Percentiles rank a stretch among this genome's conserved stretches.
Evolutionary conservation across 23 tunicate genomes (phyloP).

Genomic region (Halocynthia aurantium): DNA sequence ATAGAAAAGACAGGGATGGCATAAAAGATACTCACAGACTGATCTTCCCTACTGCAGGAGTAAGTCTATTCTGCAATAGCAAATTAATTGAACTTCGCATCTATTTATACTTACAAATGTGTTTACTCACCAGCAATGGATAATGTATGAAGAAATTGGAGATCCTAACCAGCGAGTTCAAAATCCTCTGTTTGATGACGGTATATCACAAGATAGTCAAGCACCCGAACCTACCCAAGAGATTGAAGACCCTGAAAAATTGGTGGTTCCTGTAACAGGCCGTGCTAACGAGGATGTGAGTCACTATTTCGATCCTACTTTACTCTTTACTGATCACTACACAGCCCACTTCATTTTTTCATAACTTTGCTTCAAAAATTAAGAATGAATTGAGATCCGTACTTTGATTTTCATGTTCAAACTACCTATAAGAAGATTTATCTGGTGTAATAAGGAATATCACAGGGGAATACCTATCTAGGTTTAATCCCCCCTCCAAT

Average conservation of each 20-base stretch:
- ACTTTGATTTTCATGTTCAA: no score
- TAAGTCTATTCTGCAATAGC: constrained; percentile 13
- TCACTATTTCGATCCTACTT: neutral
- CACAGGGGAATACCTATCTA: neutral
- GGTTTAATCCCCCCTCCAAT: neutral
- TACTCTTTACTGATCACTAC: no score
- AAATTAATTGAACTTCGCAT: neutral
- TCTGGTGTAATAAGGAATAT: no score
- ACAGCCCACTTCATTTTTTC: no score
- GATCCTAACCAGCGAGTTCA: constrained; percentile 23
- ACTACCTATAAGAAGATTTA: no score
- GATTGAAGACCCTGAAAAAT: constrained; percentile 37
- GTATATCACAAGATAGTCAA: constrained; percentile 1
- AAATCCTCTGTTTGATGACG: constrained; percentile 40
- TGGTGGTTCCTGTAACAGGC: constrained; percentile 61
- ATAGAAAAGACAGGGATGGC: constrained; percentile 82
- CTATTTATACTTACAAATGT: neutral
- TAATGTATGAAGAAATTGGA: constrained; percentile 59
- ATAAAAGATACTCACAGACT: constrained; percentile 40
- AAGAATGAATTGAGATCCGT: no score
- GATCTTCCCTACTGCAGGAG: constrained; percentile 73
- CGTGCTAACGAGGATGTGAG: constrained; percentile 76
- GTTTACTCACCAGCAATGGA: constrained; percentile 62
- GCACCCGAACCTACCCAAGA: constrained; percentile 14
- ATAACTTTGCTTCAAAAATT: no score